Conservation (phyloP, 2,113 vertebrate genomes). For the Microcebus griseorufus region DNA sequence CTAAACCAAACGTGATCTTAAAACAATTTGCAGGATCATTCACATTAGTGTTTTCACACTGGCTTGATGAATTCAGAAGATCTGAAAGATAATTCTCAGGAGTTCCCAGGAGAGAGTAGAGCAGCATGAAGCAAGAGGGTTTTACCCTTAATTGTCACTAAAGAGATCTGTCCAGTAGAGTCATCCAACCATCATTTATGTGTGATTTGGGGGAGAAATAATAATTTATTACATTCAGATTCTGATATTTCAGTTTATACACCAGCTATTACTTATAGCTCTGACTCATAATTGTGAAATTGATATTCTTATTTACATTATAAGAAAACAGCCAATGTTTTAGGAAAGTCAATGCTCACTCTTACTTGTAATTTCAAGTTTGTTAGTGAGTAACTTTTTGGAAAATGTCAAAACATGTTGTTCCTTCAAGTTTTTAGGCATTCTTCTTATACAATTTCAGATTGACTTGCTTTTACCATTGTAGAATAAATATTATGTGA, state of each 20-base stretch:
- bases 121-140: not conserved
- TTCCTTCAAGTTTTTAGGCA: not conserved
- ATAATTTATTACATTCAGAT: not conserved
- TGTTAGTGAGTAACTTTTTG: not conserved
- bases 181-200: not conserved
- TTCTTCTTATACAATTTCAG: not conserved
- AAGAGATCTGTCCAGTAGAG: not conserved
- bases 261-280: accelerated
- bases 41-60: not conserved
- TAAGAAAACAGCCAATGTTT: not conserved
- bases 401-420: not conserved
- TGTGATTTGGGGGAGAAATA: not conserved
- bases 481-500: not conserved
- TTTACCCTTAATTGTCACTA: not conserved
- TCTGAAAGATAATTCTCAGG: not conserved
- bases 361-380: not conserved
- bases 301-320: not conserved
- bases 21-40: not conserved
- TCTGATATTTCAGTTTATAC: not conserved
- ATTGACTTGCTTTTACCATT: not conserved
- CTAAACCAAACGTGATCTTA: not conserved
- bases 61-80: not conserved
- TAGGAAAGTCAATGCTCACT: not conserved
- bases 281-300: not conserved
- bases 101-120: not conserved